Evolutionary conservation across 2,888 invertebrate genomes (phyloP).

Genomic region (Odontocerum albicorne): DNA sequence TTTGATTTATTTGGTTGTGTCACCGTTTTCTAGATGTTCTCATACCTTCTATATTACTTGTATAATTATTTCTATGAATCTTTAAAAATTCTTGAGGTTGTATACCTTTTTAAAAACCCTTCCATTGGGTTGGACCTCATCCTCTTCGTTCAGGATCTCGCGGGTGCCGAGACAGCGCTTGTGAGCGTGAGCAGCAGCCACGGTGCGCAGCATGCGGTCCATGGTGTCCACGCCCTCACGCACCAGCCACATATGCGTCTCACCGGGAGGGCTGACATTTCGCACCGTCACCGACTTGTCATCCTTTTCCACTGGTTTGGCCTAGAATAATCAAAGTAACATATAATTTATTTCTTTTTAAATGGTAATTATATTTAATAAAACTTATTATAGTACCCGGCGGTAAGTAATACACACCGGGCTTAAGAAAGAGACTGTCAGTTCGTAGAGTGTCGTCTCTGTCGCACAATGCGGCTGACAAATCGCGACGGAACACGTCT

Average conservation of each 20-base stretch:
- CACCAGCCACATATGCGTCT: slow-evolving; percentile 71
- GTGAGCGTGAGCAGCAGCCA: slow-evolving; percentile 70
- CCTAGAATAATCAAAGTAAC: slow-evolving; percentile 52
- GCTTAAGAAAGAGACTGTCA: no score
- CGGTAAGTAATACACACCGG: no score
- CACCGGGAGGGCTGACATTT: slow-evolving; percentile 68
- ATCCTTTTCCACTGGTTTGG: slow-evolving; percentile 67
- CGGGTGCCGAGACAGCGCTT: slow-evolving; percentile 87
- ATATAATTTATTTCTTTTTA: not conserved
- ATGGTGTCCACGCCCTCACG: slow-evolving; percentile 78
- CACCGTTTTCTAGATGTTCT: no score
- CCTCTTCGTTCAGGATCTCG: slow-evolving; percentile 88
- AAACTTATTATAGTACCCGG: no score
- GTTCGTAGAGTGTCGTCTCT: no score
- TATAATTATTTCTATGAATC: not conserved
- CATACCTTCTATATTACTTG: no score
- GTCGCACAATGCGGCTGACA: no score
- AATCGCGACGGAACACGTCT: no score
- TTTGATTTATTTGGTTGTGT: not conserved
- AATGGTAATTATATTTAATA: no score
- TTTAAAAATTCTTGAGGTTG: no score
- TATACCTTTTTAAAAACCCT: slow-evolving; percentile 90
- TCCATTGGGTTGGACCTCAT: slow-evolving; percentile 93
- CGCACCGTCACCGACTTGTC: slow-evolving; percentile 71
- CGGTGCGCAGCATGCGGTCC: slow-evolving; percentile 81